Evolutionary conservation across 2,888 invertebrate genomes (phyloP).

Genomic region (Norana najaformis): DNA sequence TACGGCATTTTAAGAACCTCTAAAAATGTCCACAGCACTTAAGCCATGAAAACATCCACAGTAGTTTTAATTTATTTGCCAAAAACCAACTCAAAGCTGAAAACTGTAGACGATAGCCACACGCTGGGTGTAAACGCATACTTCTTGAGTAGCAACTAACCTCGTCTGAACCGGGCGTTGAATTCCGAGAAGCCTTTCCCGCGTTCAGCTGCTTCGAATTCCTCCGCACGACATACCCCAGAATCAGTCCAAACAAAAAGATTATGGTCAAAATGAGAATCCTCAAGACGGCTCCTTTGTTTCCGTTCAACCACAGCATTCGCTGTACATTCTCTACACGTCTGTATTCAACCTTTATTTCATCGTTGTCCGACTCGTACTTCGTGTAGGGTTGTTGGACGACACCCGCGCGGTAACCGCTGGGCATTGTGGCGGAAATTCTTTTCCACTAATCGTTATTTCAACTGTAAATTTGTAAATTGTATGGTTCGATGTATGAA

Average conservation of each 20-base stretch:
- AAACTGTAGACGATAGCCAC: too few relatives aligned
- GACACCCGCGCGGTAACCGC: constrained; percentile 41
- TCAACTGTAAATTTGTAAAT: too few relatives aligned
- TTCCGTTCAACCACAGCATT: constrained; percentile 37
- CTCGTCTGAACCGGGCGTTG: not conserved
- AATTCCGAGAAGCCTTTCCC: not conserved
- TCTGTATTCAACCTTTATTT: constrained; percentile 45
- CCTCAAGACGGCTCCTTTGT: constrained; percentile 40
- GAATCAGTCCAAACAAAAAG: constrained; percentile 43
- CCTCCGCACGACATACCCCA: constrained; percentile 40
- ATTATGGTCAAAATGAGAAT: constrained; percentile 38
- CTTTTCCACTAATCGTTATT: too few relatives aligned
- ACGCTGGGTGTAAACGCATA: too few relatives aligned
- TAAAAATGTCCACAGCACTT: too few relatives aligned
- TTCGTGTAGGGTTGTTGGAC: constrained; percentile 43
- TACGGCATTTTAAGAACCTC: too few relatives aligned
- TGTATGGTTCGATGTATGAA: too few relatives aligned
- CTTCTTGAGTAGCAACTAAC: not conserved
- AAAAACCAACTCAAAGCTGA: too few relatives aligned
- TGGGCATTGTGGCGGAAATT: constrained; percentile 31
- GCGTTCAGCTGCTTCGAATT: not conserved
- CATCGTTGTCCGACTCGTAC: constrained; percentile 45
- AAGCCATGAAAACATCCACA: too few relatives aligned
- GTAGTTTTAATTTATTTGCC: too few relatives aligned
- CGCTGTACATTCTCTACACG: constrained; percentile 35